A percentile compares a stretch with the other conserved stretches of the same genome.
phyloP scores from a whole-genome alignment of 2,113 vertebrate genomes.

The Psittacus erithacus region DNA sequence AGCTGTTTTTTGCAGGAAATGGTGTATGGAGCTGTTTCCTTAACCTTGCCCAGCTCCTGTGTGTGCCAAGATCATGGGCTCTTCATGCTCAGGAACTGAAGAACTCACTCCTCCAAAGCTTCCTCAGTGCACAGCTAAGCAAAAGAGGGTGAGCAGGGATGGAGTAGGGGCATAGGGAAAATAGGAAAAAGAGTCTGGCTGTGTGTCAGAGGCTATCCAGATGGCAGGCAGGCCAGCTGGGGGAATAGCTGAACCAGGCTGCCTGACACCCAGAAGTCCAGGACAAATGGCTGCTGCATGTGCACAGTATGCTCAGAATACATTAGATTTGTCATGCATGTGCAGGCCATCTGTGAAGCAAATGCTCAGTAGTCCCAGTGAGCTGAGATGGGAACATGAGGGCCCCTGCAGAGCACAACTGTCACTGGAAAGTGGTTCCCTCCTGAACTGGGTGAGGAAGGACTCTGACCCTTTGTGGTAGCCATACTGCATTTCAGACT shows the following conservation, averaged over 20 bases:
- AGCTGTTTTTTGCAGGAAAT: neutral
- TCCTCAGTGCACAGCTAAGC: fast-evolving
- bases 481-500: neutral
- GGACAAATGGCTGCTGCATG: neutral
- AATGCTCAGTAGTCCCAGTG: neutral
- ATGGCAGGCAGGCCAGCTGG: constrained; percentile 6
- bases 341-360: constrained; percentile 38
- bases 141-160: neutral
- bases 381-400: neutral
- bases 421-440: neutral
- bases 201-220: neutral
- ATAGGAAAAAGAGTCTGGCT: neutral
- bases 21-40: neutral
- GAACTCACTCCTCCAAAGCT: neutral
- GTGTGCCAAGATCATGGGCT: fast-evolving
- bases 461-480: neutral
- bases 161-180: neutral
- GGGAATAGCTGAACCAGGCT: neutral
- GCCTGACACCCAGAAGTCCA: neutral
- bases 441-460: neutral
- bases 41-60: neutral
- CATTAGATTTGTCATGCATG: constrained; percentile 12
- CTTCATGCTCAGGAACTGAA: neutral
- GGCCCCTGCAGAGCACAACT: neutral
- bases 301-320: neutral